phyloP scores from a whole-genome alignment of 2,113 vertebrate genomes.

The Boleophthalmus pectinirostris region DNA sequence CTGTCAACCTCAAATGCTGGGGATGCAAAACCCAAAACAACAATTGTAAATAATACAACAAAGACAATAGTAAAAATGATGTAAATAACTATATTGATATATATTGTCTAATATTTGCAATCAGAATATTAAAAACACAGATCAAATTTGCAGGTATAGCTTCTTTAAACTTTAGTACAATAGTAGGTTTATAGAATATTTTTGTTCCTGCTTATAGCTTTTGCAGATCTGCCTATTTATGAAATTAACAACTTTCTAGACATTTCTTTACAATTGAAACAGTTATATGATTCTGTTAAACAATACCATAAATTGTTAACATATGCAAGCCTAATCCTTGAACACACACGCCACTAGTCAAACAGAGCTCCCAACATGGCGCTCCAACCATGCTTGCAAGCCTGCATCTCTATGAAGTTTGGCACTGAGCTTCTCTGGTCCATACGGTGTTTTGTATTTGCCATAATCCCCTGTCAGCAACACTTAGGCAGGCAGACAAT shows the following conservation, averaged over 20 bases:
- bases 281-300: not conserved
- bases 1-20: constrained; percentile 38
- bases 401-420: constrained; percentile 69
- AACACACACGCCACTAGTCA: constrained; percentile 29
- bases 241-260: not conserved
- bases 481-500: constrained; percentile 76
- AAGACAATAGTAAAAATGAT: constrained; percentile 4
- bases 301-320: not conserved
- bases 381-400: constrained; percentile 51
- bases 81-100: not conserved
- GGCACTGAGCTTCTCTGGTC: constrained; percentile 63
- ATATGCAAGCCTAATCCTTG: constrained; percentile 14
- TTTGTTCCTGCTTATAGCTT: not conserved
- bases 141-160: not conserved
- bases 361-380: constrained; percentile 55
- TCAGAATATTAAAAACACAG: not conserved
- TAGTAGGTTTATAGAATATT: too few relatives aligned
- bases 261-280: not conserved
- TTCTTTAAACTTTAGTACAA: too few relatives aligned
- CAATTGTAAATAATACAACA: not conserved
- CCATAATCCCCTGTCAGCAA: constrained; percentile 76
- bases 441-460: constrained; percentile 74
- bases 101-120: not conserved
- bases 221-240: not conserved
- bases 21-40: constrained; percentile 29